phyloP scores from a whole-genome alignment of 2,113 vertebrate genomes.

The Polypterus senegalus region DNA sequence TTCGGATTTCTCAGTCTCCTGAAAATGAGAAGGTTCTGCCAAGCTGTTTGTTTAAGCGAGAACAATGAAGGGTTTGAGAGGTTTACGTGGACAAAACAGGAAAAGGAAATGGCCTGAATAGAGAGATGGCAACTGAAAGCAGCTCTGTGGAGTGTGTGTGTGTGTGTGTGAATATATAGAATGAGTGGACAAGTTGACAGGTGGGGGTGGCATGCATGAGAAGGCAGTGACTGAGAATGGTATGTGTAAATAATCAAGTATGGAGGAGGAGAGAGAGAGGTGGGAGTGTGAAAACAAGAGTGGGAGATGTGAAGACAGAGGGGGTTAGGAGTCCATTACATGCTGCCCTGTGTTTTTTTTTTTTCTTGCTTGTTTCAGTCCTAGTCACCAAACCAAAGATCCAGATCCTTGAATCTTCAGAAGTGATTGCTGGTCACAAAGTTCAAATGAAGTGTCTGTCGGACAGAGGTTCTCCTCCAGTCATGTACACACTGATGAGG shows the following conservation, averaged over 20 bases:
- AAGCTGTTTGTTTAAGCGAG: too few species aligned
- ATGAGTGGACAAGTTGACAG: neutral
- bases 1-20: too few species aligned
- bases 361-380: slow-evolving; percentile 23
- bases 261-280: too few species aligned
- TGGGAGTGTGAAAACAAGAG: too few species aligned
- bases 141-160: neutral
- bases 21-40: too few species aligned
- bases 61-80: neutral
- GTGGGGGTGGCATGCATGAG: too few species aligned
- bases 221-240: too few species aligned
- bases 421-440: slow-evolving; percentile 23
- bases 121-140: neutral
- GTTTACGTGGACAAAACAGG: neutral
- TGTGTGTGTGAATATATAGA: neutral
- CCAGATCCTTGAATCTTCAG: slow-evolving; percentile 1
- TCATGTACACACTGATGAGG: slow-evolving; percentile 39
- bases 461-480: slow-evolving; percentile 35
- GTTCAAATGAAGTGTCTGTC: slow-evolving; percentile 40
- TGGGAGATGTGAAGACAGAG: too few species aligned
- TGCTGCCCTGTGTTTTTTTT: neutral
- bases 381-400: slow-evolving; percentile 36
- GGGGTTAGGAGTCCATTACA: too few species aligned
- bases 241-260: too few species aligned
- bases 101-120: neutral